Base-by-base conservation (phyloP, 2,113 vertebrate species). In the Corydoras sp. region DNA sequence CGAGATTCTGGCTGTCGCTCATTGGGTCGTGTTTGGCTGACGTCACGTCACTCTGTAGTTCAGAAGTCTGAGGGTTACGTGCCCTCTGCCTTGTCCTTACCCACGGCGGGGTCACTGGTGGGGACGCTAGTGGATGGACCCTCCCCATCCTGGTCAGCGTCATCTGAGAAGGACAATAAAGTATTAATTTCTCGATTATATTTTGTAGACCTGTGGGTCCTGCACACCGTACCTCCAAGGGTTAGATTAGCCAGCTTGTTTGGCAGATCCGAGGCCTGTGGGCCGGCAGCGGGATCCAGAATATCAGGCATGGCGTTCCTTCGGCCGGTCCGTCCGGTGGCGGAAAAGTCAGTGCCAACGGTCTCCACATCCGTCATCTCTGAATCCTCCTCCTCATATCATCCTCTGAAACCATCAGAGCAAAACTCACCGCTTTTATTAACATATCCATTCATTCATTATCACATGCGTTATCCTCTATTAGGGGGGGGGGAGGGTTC, bases 331-430 rank as follows among this genome's bases (percentile, higher is more conserved):
- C 93, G 86, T 62, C 90, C 90, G 1, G 93, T 94, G 56, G 92
- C 85, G 18, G 88, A 91, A 79, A 95, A 95, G 80, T 85, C 90
- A 78, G 85, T 86, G 79, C 90, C 87, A 75, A 87, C 86, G 74
- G 91, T 76, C 83, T 95, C 92, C 85, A 94, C 92, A 88, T 95
- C 93, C 86, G 91, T 93, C 93, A 94, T 94, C 73, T 83, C 85
- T 83, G 89, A 14, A 73, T 73, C 72, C 82, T 86, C 86, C 63
- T 91, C 89, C 78, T 93, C 93, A 93, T 91, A 91, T 86, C 91
- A 89, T 85, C 84, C 87, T 88, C 92, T 93, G 78, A 54, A 76
- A 76, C 59, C 24, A 69, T 3, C 12, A 68, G 18, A n/a, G n/a
- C n/a, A n/a, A n/a, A n/a, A n/a, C n/a, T n/a, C n/a, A n/a, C n/a